Percentiles rank a stretch among this genome's conserved stretches.
These are phyloP conservation scores for Platycnemis pennipes DNA, from an alignment of 2,888 invertebrate genomes.

Conservation along the genomic window DNA sequence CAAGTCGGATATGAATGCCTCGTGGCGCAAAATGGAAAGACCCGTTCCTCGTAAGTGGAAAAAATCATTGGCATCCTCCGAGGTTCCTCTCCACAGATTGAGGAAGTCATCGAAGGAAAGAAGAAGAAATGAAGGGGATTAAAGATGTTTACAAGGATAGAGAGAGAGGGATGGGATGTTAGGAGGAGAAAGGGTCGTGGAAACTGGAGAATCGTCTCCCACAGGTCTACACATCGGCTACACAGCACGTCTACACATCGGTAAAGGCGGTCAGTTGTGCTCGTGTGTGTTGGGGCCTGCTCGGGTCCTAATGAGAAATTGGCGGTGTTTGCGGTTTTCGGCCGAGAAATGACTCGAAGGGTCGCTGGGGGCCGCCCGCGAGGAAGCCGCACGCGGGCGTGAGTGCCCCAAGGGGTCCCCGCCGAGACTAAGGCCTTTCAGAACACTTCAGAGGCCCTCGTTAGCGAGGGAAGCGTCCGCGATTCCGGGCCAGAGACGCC, in stretches of 20 bases:
- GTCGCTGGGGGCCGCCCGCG: neutral
- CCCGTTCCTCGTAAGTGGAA: neutral
- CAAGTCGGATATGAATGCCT: neutral
- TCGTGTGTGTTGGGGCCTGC: neutral
- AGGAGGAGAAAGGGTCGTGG: neutral
- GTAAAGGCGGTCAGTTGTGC: no score
- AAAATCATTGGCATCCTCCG: neutral
- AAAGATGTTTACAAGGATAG: no score
- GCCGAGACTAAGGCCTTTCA: neutral
- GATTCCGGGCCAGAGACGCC: neutral
- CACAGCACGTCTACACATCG: no score
- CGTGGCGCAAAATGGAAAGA: neutral
- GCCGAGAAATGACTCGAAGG: neutral
- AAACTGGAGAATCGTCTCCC: neutral
- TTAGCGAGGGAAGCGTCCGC: neutral
- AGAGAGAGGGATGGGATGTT: neutral
- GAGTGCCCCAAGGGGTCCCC: constrained; percentile 14
- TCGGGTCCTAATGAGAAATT: constrained; percentile 16
- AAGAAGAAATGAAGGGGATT: neutral
- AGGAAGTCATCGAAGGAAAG: neutral
- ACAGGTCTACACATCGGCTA: neutral
- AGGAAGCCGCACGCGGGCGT: constrained; percentile 56
- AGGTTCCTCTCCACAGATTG: neutral
- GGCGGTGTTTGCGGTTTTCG: constrained; percentile 50
- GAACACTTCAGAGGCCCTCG: constrained; percentile 4